Percentiles rank a stretch among this genome's conserved stretches.
Conservation (phyloP, 2,113 vertebrate genomes). For the Neolamprologus devosi region DNA sequence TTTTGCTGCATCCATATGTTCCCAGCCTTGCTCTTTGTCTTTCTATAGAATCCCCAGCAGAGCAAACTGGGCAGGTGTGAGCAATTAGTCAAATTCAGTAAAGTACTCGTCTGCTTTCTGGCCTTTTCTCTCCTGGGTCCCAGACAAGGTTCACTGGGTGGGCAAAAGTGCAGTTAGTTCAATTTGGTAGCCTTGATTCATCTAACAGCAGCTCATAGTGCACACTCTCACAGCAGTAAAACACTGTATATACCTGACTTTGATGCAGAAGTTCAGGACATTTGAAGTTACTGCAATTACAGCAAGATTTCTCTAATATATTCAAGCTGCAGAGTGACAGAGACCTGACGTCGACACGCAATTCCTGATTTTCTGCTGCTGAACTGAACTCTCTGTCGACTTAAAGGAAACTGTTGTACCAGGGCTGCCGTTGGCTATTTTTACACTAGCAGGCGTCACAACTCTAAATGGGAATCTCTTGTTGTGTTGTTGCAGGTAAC, state of each 20-base stretch:
- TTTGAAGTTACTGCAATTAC: background rate
- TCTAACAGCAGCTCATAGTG: constrained; percentile 36
- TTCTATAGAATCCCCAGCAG: constrained; percentile 34
- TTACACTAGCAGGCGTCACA: background rate
- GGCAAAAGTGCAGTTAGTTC: constrained; percentile 61
- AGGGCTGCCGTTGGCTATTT: background rate
- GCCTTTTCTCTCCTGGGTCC: constrained; percentile 44
- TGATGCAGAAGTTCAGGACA: background rate
- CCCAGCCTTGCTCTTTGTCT: constrained; percentile 17
- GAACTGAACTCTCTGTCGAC: background rate
- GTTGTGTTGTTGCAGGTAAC: background rate
- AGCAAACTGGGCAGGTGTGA: constrained; percentile 52
- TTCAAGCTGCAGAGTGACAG: background rate
- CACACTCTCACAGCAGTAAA: constrained; percentile 35
- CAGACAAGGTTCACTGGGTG: constrained; percentile 44
- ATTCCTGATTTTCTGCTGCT: background rate
- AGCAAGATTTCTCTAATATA: background rate
- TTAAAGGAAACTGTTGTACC: background rate
- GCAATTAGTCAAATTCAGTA: constrained; percentile 54
- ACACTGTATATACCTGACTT: constrained; percentile 5
- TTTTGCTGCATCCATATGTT: constrained; percentile 13
- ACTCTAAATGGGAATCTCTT: background rate
- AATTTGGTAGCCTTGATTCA: constrained; percentile 54
- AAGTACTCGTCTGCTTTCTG: constrained; percentile 47
- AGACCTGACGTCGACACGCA: background rate